Evolutionary conservation across 2,888 invertebrate species (phyloP), one percentile per base, ranked within the genome.

Genomic region (Calameuta pallipes): DNA sequence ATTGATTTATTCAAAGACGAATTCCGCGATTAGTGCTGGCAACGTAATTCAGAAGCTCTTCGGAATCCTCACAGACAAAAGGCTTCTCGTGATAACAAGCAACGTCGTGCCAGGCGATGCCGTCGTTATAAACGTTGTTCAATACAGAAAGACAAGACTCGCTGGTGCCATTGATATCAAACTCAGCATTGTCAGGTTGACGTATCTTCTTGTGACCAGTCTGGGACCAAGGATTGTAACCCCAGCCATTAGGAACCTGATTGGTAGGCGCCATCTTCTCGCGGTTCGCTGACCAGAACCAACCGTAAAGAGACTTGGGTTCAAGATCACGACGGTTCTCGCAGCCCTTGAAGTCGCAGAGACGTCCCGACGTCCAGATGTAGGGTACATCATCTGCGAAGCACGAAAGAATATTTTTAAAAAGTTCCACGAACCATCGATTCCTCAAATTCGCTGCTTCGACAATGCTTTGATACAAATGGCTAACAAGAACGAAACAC

Each of bases 11-110:
- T 95, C 95, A 97, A 91, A 97, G 95, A 91, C 96, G 95, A 87
- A 97, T 93, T 85, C 96, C 95, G 83, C 95, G 96, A 93, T 97
- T 97, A 89, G 96, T 97, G 91, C 95, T 95, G 79, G 96, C 95
- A 82, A 97, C 94, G 92, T 97, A 97, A 91, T 95, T 96, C 88
- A 97, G 94, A 81, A 98, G 94, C 90, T 97, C 97, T 76, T 97
- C 97, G 81, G 96, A 96, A 92, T 98, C 97, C 91, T 97, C 98
- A 92, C 97, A 98, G 85, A 98, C 95, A 90, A 97, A 94, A 2
- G 97, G 97, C 90, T 98, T 98, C 92, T 97, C 97, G 92, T 97
- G 97, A 92, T 97, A 97, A 92, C 97, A 97, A 83, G 97, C 97
- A 77, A 97, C 97, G 92, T 97, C 97, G 92, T 97, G 97, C 97